These are phyloP conservation scores for Erinaceus europaeus DNA, from an alignment of 2,113 vertebrate genomes.

Conservation along the genomic window DNA sequence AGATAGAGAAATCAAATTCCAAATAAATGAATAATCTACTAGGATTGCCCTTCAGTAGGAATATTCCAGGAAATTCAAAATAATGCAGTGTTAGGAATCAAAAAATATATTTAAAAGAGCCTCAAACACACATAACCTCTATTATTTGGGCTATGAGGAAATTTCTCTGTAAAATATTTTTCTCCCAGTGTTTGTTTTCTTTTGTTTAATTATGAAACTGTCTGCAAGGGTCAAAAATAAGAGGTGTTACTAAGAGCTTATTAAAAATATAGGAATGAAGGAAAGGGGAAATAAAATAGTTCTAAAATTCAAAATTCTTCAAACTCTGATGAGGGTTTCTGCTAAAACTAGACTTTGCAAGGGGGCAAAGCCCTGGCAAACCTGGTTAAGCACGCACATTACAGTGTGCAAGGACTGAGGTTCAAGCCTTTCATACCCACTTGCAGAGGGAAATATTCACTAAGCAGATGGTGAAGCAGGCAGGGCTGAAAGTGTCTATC, in stretches of 20 bases:
- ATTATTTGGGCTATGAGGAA: background rate
- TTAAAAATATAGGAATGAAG: background rate
- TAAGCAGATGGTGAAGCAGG: too few species aligned
- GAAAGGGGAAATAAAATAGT: background rate
- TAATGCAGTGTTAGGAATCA: background rate
- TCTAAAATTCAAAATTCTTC: conserved; percentile 13
- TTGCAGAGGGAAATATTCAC: too few species aligned
- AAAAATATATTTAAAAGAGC: background rate
- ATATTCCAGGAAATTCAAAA: background rate
- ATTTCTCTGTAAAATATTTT: background rate
- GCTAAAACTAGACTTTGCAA: background rate
- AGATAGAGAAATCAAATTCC: background rate
- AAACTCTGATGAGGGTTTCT: background rate
- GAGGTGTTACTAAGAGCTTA: background rate
- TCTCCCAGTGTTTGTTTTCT: background rate
- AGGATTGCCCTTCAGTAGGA: background rate
- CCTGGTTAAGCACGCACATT: background rate
- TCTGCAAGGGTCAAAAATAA: background rate
- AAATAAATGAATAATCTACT: background rate
- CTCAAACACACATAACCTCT: background rate
- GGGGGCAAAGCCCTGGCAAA: background rate
- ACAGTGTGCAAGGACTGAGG: too few species aligned
- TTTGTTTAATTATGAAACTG: background rate
- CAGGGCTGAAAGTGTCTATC: too few species aligned
- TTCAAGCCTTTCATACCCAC: too few species aligned